Percentiles rank a stretch among this genome's conserved stretches.
Evolutionary conservation across 2,113 vertebrate genomes (phyloP).

Genomic region (Nicator chloris): DNA sequence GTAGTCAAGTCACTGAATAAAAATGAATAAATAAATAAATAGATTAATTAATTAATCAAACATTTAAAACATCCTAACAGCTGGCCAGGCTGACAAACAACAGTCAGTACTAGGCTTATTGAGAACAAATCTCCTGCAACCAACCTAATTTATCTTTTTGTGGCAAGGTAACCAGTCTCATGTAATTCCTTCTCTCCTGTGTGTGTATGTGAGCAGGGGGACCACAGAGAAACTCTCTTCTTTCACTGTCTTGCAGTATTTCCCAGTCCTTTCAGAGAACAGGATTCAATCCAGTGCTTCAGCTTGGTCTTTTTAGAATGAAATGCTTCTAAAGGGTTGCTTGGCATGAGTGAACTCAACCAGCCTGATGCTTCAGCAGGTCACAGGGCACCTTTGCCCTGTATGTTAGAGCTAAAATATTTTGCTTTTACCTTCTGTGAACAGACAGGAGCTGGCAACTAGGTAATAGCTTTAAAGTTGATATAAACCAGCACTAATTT

Average conservation of each 20-base stretch:
- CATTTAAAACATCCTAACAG: not conserved
- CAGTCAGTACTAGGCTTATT: not conserved
- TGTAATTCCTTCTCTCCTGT: not conserved
- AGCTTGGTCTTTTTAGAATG: not conserved
- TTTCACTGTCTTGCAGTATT: not conserved
- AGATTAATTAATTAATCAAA: not conserved
- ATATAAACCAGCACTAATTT: not conserved
- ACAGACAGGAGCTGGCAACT: not conserved
- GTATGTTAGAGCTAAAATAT: not conserved
- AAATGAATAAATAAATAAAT: not conserved
- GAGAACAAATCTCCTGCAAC: not conserved
- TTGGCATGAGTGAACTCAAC: not conserved
- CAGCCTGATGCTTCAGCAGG: not conserved
- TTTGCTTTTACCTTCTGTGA: not conserved
- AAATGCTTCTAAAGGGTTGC: not conserved
- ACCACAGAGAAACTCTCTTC: not conserved
- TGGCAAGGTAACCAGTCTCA: not conserved
- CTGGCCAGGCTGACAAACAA: not conserved
- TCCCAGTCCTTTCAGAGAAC: not conserved
- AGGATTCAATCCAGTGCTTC: not conserved
- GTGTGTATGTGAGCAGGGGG: fast-evolving
- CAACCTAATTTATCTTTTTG: not conserved
- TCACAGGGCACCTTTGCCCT: not conserved
- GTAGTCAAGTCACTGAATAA: not conserved
- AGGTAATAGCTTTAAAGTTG: not conserved